These are phyloP conservation scores for Callipepla squamata DNA, from an alignment of 2,113 vertebrate genomes.

Conservation along the genomic window DNA sequence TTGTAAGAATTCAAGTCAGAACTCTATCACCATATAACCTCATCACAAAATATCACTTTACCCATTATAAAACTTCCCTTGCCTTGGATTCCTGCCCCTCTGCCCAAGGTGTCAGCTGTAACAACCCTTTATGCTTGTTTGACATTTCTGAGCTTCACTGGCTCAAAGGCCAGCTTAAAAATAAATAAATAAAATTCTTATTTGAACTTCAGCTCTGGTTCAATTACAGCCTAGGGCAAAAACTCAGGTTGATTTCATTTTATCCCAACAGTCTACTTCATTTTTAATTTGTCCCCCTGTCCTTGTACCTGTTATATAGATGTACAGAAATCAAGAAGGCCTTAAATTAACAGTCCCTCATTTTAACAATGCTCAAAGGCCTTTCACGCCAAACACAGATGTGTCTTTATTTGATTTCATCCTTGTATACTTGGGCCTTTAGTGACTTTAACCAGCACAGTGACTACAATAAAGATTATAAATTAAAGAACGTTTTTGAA, in stretches of 20 bases:
- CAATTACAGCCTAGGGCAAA: slow-evolving; percentile 20
- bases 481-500: slow-evolving; percentile 26
- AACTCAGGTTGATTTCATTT: slow-evolving; percentile 26
- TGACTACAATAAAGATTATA: neutral
- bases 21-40: neutral
- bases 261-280: neutral
- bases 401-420: neutral
- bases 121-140: neutral
- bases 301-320: neutral
- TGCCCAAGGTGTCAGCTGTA: neutral
- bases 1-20: neutral
- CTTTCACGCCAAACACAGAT: neutral
- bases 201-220: slow-evolving; percentile 33
- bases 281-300: neutral
- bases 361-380: neutral
- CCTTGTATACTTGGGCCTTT: neutral
- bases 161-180: neutral
- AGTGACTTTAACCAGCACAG: slow-evolving; percentile 11
- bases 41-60: neutral
- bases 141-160: neutral
- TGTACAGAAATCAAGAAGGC: neutral
- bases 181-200: neutral
- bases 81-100: neutral
- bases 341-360: neutral
- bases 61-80: neutral